Conservation (phyloP, 2,797 vertebrate genomes). For the Takifugu ocellatus region DNA sequence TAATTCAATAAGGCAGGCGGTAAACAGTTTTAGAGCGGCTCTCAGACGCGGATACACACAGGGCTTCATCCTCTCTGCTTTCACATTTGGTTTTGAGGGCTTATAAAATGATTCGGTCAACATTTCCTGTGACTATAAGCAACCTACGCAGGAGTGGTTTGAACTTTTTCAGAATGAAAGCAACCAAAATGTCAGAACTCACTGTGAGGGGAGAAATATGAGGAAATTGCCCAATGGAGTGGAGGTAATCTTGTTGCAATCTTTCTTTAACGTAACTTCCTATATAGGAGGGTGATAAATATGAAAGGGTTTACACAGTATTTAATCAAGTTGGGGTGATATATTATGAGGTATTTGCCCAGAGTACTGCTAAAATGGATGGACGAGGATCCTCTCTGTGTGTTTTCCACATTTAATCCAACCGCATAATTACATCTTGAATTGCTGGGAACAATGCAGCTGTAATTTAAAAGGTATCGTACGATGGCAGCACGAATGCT, state of each 20-base stretch:
- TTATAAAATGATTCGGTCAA: slow-evolving; percentile 12
- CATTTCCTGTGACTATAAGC: slow-evolving; percentile 30
- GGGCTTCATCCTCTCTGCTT: slow-evolving; percentile 8
- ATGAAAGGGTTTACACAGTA: neutral
- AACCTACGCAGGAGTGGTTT: slow-evolving; percentile 13
- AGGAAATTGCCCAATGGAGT: neutral
- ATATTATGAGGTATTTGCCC: slow-evolving; percentile 15
- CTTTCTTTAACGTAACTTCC: neutral
- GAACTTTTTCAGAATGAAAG: slow-evolving; percentile 5
- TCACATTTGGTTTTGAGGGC: slow-evolving; percentile 8
- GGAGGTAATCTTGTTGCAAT: neutral
- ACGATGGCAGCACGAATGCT: slow-evolving; percentile 49
- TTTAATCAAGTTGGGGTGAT: slow-evolving; percentile 12
- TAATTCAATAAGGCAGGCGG: slow-evolving; percentile 1
- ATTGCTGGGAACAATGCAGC: slow-evolving; percentile 16
- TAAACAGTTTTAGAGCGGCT: neutral
- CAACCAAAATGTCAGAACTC: slow-evolving; percentile 14
- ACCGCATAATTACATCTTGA: slow-evolving; percentile 40
- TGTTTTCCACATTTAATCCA: slow-evolving; percentile 26
- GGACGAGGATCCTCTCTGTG: slow-evolving; percentile 19
- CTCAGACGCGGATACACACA: slow-evolving; percentile 5
- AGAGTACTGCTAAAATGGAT: slow-evolving; percentile 19
- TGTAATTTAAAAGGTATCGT: slow-evolving; percentile 51
- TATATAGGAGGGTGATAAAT: neutral
- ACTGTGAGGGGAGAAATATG: neutral